Percentiles rank a stretch among this genome's conserved stretches.
phyloP scores from a whole-genome alignment of 2,888 invertebrate genomes.

The Saturnia pavonia region DNA sequence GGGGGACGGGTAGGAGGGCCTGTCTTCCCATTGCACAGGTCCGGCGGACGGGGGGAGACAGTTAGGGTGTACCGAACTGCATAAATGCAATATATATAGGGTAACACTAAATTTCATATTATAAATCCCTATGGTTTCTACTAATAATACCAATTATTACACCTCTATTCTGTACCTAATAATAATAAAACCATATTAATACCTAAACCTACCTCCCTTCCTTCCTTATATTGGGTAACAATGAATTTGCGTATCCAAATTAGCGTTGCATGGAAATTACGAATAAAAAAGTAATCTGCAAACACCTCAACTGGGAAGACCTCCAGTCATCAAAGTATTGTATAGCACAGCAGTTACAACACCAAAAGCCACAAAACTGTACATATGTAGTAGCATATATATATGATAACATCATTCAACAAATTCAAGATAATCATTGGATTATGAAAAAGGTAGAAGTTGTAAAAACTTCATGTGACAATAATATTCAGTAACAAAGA shows the following conservation, averaged over 20 bases:
- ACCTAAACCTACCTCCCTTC: conserved; percentile 34
- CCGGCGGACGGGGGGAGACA: no score
- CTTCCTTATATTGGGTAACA: conserved; percentile 31
- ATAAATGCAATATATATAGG: no score
- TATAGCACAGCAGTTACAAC: background rate
- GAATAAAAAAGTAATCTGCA: no score
- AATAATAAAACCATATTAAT: conserved; percentile 30
- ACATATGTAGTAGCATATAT: background rate
- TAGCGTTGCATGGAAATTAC: no score
- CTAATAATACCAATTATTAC: conserved; percentile 30
- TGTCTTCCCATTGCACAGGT: no score
- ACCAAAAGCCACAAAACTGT: background rate
- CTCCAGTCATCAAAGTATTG: background rate
- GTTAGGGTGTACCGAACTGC: no score
- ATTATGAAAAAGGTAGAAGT: background rate
- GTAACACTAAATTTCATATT: conserved; percentile 31
- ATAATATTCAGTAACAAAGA: background rate
- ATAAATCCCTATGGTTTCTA: conserved; percentile 31
- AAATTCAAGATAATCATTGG: background rate
- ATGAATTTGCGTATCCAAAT: no score
- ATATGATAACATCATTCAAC: background rate
- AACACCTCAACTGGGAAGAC: no score
- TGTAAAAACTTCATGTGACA: background rate
- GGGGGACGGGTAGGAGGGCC: no score
- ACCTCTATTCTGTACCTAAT: conserved; percentile 35